These are phyloP conservation scores for Dendrolimus kikuchii DNA, from an alignment of 1,140 invertebrate species.

Conservation along the genomic window DNA sequence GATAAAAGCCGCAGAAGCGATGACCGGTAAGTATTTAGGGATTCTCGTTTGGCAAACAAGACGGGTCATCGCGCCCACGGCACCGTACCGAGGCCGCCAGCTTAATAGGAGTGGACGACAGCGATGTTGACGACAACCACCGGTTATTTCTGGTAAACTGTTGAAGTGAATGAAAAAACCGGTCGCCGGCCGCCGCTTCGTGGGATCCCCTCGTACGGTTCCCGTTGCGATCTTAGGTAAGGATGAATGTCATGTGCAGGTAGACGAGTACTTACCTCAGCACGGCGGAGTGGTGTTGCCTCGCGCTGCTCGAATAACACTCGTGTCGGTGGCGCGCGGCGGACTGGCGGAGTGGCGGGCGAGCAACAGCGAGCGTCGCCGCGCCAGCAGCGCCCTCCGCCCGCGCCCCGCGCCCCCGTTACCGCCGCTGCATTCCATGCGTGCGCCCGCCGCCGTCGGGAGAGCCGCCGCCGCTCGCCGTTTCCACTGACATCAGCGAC, in stretches of 20 bases:
- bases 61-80: slow-evolving; percentile 37
- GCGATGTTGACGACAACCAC: slow-evolving; percentile 17
- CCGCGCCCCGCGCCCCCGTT: slow-evolving; percentile 45
- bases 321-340: slow-evolving; percentile 60
- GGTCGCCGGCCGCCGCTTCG: slow-evolving; percentile 9
- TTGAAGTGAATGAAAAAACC: slow-evolving; percentile 12
- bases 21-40: slow-evolving; percentile 64
- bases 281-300: slow-evolving; percentile 35
- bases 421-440: slow-evolving; percentile 51
- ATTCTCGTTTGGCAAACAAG: slow-evolving; percentile 49
- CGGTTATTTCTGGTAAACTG: slow-evolving; percentile 37
- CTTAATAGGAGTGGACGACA: slow-evolving; percentile 11
- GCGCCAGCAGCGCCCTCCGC: slow-evolving; percentile 53
- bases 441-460: slow-evolving; percentile 48
- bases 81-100: slow-evolving; percentile 19
- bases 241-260: slow-evolving; percentile 37
- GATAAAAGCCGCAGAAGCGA: slow-evolving; percentile 65
- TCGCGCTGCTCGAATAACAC: slow-evolving; percentile 38
- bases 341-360: slow-evolving; percentile 60
- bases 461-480: slow-evolving; percentile 32
- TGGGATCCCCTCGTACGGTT: slow-evolving; percentile 1
- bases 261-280: slow-evolving; percentile 45
- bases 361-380: slow-evolving; percentile 47
- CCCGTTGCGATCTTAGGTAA: slow-evolving; percentile 17
- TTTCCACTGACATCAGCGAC: slow-evolving; percentile 39